phyloP scores from a whole-genome alignment of 1,140 invertebrate species.

The Drosophila lini region DNA sequence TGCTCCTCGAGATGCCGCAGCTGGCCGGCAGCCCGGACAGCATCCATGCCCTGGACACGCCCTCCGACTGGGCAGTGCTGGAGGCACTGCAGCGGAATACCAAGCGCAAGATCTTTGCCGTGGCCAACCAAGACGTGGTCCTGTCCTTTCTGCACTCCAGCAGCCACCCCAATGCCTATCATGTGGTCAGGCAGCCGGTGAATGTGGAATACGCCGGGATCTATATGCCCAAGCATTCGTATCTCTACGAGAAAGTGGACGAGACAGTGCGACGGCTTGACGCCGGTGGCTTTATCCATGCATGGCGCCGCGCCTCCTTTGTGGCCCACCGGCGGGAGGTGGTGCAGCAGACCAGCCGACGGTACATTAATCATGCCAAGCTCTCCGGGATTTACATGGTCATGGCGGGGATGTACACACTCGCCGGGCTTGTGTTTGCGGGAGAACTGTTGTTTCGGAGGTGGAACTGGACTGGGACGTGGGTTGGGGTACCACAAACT shows the following conservation, averaged over 20 bases:
- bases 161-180: constrained; percentile 7
- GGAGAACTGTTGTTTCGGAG: constrained; percentile 28
- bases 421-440: constrained; percentile 32
- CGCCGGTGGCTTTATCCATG: constrained; percentile 44
- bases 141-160: constrained; percentile 25
- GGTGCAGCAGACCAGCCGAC: background rate
- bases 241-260: constrained; percentile 44
- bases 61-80: constrained; percentile 46
- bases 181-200: constrained; percentile 48
- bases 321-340: constrained; percentile 11
- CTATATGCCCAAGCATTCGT: constrained; percentile 73
- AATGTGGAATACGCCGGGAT: constrained; percentile 63
- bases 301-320: constrained; percentile 52
- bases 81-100: constrained; percentile 26
- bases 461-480: background rate
- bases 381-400: constrained; percentile 47
- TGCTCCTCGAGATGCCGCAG: constrained; percentile 54
- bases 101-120: constrained; percentile 43
- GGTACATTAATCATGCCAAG: constrained; percentile 26
- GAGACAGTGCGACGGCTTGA: constrained; percentile 38
- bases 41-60: constrained; percentile 21
- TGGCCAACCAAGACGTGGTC: constrained; percentile 46
- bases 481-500: background rate
- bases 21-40: constrained; percentile 12
- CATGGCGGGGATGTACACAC: constrained; percentile 36